Evolutionary conservation across 2,888 invertebrate species (phyloP), one percentile per base, ranked within the genome.

Genomic region (Tryphoninae sp.): DNA sequence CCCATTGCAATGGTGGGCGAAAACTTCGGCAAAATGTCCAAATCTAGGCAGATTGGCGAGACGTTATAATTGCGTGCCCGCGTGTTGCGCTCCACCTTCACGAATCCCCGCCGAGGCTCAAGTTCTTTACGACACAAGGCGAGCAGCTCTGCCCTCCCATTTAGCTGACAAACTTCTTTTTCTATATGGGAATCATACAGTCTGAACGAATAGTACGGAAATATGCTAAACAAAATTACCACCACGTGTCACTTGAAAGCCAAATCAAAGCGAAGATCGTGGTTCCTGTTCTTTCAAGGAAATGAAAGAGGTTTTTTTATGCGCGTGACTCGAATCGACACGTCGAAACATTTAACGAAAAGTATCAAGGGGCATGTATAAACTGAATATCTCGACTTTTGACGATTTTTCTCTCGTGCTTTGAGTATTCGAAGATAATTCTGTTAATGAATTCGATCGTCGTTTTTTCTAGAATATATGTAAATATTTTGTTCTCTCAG

Each of bases 1-100:
- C 83, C 93, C 93, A 1, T 84, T 93, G n/a, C 90, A 92, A 64
- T 93, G 93, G 93, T 93, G 93, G 93, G 85, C 89, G 0, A 89
- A 90, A 81, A 89, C 88, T 2, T 87, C 89, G 0, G 89, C 90
- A 1, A 92, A 92, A 83, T 93, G 92, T 83, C 92, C 93, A 11
- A 91, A 92, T 83, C 87, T 93, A 19, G 89, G 91, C 1, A 90
- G 88, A 61, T 80, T 93, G 22, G 92, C 93, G 22, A 89, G 89
- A 45, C 91, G 89, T 68, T 93, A 93, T 81, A 91, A 92, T 83
- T 93, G 93, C 78, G 91, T 93, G 0, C 93, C 93, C 9, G 92
- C 92, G 2, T 92, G 92, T 61, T 92, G 92, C 64, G 89, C 89
- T n/a, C 92, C 92, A 4, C 90, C 92, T 0, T 86, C 88, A 16